A percentile compares a stretch with the other conserved stretches of the same genome.
phyloP scores from a whole-genome alignment of 2,113 vertebrate genomes.

The Chrysemys picta region DNA sequence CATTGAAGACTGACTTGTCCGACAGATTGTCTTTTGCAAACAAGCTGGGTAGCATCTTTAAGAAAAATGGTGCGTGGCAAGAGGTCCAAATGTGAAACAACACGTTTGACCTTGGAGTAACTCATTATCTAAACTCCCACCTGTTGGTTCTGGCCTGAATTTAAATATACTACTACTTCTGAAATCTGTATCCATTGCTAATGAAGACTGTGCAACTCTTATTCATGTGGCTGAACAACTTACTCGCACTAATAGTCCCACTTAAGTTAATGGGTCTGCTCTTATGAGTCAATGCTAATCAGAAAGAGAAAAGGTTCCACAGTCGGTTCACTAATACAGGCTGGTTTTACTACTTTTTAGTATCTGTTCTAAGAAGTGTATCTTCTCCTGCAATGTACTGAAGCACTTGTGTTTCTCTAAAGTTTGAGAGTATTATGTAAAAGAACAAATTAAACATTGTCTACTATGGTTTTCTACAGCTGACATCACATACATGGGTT shows the following conservation, averaged over 20 bases:
- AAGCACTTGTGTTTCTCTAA: slow-evolving; percentile 23
- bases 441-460: not conserved
- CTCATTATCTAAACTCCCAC: slow-evolving; percentile 24
- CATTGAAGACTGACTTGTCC: not conserved
- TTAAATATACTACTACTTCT: slow-evolving; percentile 18
- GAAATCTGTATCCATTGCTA: slow-evolving; percentile 33
- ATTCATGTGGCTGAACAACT: not conserved
- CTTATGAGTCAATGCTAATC: not conserved
- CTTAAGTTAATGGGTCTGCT: not conserved
- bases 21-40: not conserved
- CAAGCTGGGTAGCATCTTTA: not conserved
- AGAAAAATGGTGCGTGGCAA: not conserved
- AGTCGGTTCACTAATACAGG: not conserved
- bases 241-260: not conserved
- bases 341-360: slow-evolving; percentile 24
- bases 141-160: not conserved
- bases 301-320: not conserved
- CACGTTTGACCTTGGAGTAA: not conserved
- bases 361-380: slow-evolving; percentile 32
- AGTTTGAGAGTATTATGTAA: not conserved
- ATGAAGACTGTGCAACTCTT: not conserved
- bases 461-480: slow-evolving; percentile 20
- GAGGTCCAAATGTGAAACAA: slow-evolving; percentile 22
- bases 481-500: not conserved
- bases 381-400: slow-evolving; percentile 1